Base-by-base conservation (phyloP, 2,113 vertebrate species). In the Meles meles region DNA sequence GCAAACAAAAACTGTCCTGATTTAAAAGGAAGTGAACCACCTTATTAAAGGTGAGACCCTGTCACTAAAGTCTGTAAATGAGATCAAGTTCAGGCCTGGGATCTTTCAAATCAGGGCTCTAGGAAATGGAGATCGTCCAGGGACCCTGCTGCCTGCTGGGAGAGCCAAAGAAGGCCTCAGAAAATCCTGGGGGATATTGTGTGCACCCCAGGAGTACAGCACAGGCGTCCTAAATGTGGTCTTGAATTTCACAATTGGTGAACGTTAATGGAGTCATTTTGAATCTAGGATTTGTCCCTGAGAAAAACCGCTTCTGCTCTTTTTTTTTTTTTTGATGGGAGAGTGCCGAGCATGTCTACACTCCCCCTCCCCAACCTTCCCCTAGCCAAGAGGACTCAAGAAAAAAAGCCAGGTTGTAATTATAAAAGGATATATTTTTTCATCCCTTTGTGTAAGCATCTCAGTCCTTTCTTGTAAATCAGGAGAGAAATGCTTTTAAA, bases 1-100 rank as follows among this genome's bases (percentile, higher is more conserved):
- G 49, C 85, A 31, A 97, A 84, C 2, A 0, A 77, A 0, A 2
- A 1, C 15, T 49, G 34, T 77, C 77, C 44, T 4, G 21, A 39
- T 6, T 97, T 82, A 72, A 79, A 96, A 85, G 14, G 0, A 85
- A 23, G 84, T 37, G 44, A 79, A 79, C 29, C 10, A 8, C 69
- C n/a, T 55, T 1, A 21, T 11, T 13, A 69, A 95, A 91, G 97
- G 96, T 85, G 97, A 83, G 93, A 98, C 85, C 93, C 88, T 97
- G 95, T 96, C 97, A 98, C 96, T 44, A 95, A 97, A 61, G 90
- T 84, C 81, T 85, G 96, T 93, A 93, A 31, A 4, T 1, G 42
- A 47, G 42, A 31, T 0, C 74, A 57, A 67, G 7, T 18, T 31
- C 88, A 17, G 63, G 27, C 65, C 82, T 94, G 76, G 52, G 91